Base-by-base conservation (phyloP, 2,113 vertebrate species). In the Dipodomys stephensi region DNA sequence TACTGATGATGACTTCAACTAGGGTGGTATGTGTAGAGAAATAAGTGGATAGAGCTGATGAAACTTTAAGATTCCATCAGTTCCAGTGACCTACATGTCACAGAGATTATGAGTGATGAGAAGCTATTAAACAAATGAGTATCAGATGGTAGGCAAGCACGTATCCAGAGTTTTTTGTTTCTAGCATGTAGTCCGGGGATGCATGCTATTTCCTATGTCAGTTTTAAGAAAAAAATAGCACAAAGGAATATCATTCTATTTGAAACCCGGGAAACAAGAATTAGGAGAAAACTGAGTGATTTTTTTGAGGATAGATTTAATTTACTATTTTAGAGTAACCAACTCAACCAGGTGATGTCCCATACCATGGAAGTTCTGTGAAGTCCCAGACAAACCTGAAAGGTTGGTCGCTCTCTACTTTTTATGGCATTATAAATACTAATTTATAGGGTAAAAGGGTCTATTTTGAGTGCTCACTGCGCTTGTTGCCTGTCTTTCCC, bases 241-340 rank as follows among this genome's bases (percentile, higher is more conserved):
- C 23, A 64, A 62, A 92, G 23, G 6, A 64, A 73, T 64, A 28
- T 8, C 92, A 62, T 60, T 92, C 4, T 46, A 6, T 35, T 85
- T 82, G 57, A 82, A 94, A 85, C 20, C 9, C 49, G 88, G 49
- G 57, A 82, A 88, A 90, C 7, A 88, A 22, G 67, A 71, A 91
- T 39, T 72, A 72, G 15, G 64, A 87, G 28, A 53, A 35, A 88
- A 76, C 4, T 72, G 72, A n/a, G 46, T 82, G 46, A 72, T 78
- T 92, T 92, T 90, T 62, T 90, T 62, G 22, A 62, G 57, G 23
- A 23, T 30, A 79, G n/a, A 27, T 35, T 12, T 8, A 28, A 20
- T 81, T 94, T 78, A 57, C 65, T 44, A 57, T 81, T 80, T 93
- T 67, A 67, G 20, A 79, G 19, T 4, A 27, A 57, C 30, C 9